A percentile compares a stretch with the other conserved stretches of the same genome.
These are phyloP conservation scores for Gnathonemus echidnorhynchus DNA, from an alignment of 2,113 vertebrate species.

Conservation along the genomic window DNA sequence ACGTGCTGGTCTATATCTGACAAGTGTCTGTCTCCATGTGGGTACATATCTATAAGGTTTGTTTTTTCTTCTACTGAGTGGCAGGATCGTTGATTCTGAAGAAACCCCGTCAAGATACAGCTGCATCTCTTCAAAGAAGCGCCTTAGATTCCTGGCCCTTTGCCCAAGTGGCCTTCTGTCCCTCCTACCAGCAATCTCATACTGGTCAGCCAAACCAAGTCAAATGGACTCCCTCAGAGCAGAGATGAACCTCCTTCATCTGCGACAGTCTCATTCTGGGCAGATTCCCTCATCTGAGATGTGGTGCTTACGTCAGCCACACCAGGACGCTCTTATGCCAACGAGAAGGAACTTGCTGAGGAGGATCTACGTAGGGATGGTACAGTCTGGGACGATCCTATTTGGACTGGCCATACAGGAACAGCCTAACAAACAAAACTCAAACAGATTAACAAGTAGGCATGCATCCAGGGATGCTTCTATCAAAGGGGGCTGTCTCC, in stretches of 20 bases:
- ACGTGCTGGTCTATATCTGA: background rate
- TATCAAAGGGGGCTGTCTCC: conserved; percentile 21
- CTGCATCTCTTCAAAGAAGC: conserved; percentile 17
- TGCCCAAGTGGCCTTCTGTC: conserved; percentile 17
- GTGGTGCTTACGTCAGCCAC: background rate
- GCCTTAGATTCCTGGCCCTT: conserved; percentile 24
- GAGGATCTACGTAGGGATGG: conserved; percentile 35
- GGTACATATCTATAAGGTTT: background rate
- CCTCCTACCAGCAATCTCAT: conserved; percentile 37
- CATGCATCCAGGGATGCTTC: background rate
- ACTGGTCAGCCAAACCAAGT: conserved; percentile 7
- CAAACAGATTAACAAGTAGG: background rate
- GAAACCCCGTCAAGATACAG: background rate
- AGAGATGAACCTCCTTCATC: background rate
- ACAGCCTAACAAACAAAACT: background rate
- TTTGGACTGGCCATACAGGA: background rate
- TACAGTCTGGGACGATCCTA: background rate
- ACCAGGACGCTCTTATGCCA: background rate
- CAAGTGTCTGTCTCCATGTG: background rate
- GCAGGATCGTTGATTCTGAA: background rate
- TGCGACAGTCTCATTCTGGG: background rate
- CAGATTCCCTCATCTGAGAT: background rate
- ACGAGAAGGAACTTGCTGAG: background rate
- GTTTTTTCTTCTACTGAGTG: background rate
- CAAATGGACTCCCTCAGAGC: background rate